These are phyloP conservation scores for Drosophila affinis DNA, from an alignment of 2,888 invertebrate genomes.

Conservation along the genomic window DNA sequence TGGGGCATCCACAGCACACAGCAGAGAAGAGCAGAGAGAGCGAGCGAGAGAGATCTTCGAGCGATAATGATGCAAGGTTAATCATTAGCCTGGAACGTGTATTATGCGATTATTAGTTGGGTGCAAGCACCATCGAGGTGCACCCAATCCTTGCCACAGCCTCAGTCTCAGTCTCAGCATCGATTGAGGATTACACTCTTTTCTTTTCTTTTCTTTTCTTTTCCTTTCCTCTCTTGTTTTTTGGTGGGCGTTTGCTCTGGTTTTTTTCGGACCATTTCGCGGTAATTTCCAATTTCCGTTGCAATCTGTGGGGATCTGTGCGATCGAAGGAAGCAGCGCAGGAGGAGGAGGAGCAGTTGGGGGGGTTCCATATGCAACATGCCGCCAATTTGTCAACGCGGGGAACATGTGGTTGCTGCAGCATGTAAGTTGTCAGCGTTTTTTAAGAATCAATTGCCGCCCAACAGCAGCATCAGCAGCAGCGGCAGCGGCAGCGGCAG, in stretches of 20 bases:
- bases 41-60: constrained; percentile 61
- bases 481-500: not conserved
- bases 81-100: constrained; percentile 81
- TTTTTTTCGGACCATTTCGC: constrained; percentile 49
- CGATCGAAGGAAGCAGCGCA: constrained; percentile 6
- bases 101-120: constrained; percentile 78
- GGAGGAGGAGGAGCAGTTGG: not conserved
- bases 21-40: not conserved
- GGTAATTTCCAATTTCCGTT: constrained; percentile 79
- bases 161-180: not conserved
- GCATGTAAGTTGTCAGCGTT: constrained; percentile 80
- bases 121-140: constrained; percentile 43
- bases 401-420: constrained; percentile 72
- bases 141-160: constrained; percentile 34
- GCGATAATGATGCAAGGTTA: constrained; percentile 81
- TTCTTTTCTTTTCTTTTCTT: not conserved
- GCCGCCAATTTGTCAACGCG: constrained; percentile 75
- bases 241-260: constrained; percentile 64
- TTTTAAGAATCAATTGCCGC: constrained; percentile 79
- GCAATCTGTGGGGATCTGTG: not conserved
- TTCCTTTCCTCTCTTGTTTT: constrained; percentile 8
- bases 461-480: constrained; percentile 46
- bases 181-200: not conserved
- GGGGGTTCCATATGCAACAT: constrained; percentile 44
- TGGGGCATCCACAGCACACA: not conserved